Conservation (phyloP, 2,113 vertebrate genomes). For the Nesoenas mayeri region DNA sequence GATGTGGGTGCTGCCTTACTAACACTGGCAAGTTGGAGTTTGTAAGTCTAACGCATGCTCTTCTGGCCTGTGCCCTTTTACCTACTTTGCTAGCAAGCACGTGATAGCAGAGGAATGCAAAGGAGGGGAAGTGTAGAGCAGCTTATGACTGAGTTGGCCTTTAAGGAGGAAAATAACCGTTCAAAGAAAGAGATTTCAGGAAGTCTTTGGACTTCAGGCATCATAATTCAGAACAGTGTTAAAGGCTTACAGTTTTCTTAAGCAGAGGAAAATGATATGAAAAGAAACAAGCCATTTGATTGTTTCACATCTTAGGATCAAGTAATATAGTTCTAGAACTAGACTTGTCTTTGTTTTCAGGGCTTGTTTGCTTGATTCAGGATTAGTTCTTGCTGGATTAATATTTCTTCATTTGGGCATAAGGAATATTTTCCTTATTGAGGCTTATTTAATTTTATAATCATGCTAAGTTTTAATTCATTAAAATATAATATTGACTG, state of each 20-base stretch:
- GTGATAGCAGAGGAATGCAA: constrained; percentile 3
- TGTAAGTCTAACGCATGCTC: neutral
- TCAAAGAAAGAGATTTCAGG: neutral
- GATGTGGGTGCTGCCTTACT: neutral
- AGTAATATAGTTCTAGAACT: neutral
- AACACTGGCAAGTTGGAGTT: neutral
- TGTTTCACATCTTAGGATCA: neutral
- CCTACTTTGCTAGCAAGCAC: constrained; percentile 22
- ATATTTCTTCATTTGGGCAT: neutral
- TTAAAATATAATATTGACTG: neutral
- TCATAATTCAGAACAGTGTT: neutral
- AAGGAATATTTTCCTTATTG: neutral
- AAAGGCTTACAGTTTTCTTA: neutral
- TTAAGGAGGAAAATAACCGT: neutral
- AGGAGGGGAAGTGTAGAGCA: neutral
- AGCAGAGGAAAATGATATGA: neutral
- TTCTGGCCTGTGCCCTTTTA: constrained; percentile 23
- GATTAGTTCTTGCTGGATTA: neutral
- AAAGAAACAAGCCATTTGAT: neutral
- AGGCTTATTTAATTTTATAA: neutral
- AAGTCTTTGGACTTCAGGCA: neutral
- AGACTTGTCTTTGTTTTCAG: neutral
- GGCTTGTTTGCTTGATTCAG: neutral
- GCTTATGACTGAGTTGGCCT: neutral
- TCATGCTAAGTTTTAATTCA: neutral